Base-by-base conservation (phyloP, 1,140 invertebrate species). In the Lerema accius region DNA sequence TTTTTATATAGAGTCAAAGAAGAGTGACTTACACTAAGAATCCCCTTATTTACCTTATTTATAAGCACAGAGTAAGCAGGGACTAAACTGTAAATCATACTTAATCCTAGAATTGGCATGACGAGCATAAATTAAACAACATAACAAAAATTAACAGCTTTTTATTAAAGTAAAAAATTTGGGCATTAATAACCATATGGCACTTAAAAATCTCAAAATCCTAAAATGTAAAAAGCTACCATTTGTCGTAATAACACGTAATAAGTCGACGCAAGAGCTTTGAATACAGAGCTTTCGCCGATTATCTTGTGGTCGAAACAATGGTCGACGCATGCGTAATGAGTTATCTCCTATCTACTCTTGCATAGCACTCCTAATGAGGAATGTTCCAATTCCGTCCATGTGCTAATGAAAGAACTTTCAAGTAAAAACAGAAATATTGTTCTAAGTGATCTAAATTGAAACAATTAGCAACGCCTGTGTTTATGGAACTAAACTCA, bases 291-390 rank as follows among this genome's bases (percentile, higher is more conserved):
- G 76, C 81, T 82, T 75, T 84, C 76, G 73, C 72, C 51, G 67
- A 82, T 86, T 84, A 89, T 86, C 84, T 87, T 84, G 76, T 78
- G 81, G 84, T 86, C 82, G 80, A 84, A 78, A 89, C 86, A 89
- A 89, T 89, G 76, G 80, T n/a, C 17, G 67, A 80, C 82, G 85
- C 82, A 88, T 89, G 85, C 85, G 86, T 89, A 89, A 87, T 85
- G 82, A 78, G 82, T 88, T 89, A 89, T 89, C 86, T 78, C 61
- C 70, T 70, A 89, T 88, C 85, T 82, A 73, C 74, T 82, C 80
- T 89, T 89, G 75, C 71, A 80, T 81, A 87, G 76, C 76, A 73
- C 82, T 80, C 80, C 82, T 89, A 87, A 89, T 89, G 83, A 87
- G 86, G 68, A 84, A 64, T 71, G 84, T 82, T 89, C 86, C 74